phyloP scores from a whole-genome alignment of 1,140 invertebrate species.

The Zeugodacus cucurbitae region DNA sequence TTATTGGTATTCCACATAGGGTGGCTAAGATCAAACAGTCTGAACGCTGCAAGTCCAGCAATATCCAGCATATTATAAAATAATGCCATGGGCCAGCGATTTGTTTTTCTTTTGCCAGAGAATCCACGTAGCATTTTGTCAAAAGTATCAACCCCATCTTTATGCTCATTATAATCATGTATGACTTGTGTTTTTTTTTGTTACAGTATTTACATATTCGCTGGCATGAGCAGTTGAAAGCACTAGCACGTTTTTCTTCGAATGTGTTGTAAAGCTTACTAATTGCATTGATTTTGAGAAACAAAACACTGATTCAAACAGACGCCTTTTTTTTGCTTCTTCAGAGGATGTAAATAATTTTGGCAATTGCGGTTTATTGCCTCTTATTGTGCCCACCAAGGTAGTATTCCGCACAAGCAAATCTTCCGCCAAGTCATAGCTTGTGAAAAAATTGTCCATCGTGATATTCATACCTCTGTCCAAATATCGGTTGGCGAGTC shows the following conservation, averaged over 20 bases:
- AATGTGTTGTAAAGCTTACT: no score
- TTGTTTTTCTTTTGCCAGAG: neutral
- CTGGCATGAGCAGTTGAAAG: no score
- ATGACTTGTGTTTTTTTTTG: neutral
- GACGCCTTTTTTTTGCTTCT: neutral
- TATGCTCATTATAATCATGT: neutral
- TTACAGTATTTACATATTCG: no score
- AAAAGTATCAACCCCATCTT: neutral
- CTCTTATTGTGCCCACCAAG: neutral
- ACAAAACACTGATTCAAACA: neutral
- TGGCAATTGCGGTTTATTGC: neutral
- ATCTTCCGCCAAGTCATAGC: neutral
- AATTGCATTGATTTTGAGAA: neutral
- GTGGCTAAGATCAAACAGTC: no score
- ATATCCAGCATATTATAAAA: no score
- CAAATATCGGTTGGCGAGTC: no score
- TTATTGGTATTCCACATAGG: no score
- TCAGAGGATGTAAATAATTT: neutral
- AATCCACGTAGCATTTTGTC: neutral
- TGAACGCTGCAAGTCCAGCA: no score
- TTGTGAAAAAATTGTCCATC: no score
- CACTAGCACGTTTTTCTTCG: no score
- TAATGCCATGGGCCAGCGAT: no score
- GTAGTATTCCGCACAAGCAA: neutral
- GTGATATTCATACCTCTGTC: no score